Conservation (phyloP, 2,113 vertebrate species). For the Ameiurus melas region DNA sequence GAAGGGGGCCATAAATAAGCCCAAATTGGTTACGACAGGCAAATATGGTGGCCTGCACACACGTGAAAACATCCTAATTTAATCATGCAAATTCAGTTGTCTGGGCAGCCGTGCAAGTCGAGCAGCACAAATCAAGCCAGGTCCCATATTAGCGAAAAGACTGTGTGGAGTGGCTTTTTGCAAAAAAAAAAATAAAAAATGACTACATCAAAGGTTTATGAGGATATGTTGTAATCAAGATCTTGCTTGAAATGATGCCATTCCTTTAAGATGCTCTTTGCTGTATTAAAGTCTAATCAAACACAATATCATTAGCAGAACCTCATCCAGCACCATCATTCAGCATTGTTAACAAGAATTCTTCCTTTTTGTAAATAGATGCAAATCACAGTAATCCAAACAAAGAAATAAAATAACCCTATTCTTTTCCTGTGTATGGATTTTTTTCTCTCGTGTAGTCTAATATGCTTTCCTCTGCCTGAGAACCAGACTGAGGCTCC, state of each 20-base stretch:
- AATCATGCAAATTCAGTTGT: slow-evolving; percentile 60
- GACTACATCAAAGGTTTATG: not conserved
- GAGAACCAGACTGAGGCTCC: not conserved
- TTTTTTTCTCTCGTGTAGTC: not conserved
- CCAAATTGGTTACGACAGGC: slow-evolving; percentile 43
- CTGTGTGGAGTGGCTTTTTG: not conserved
- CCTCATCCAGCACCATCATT: slow-evolving; percentile 3
- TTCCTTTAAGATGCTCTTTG: not conserved
- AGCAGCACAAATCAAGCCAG: slow-evolving; percentile 28
- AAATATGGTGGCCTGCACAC: slow-evolving; percentile 46
- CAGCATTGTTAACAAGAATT: not conserved
- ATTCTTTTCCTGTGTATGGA: slow-evolving; percentile 4
- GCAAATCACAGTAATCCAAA: slow-evolving; percentile 32
- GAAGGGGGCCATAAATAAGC: slow-evolving; percentile 42
- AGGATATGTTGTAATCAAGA: not conserved
- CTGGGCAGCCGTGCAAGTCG: slow-evolving; percentile 28
- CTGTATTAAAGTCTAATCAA: slow-evolving; percentile 4
- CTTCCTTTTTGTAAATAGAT: not conserved
- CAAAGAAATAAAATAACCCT: slow-evolving; percentile 8
- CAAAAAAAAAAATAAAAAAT: not conserved
- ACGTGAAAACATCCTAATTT: slow-evolving; percentile 54
- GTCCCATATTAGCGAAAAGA: slow-evolving; percentile 8
- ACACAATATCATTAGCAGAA: not conserved
- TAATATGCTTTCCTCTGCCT: slow-evolving; percentile 10
- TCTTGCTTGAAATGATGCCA: not conserved